Conservation (phyloP, 1,140 invertebrate species). For the Drosophila santomea region DNA sequence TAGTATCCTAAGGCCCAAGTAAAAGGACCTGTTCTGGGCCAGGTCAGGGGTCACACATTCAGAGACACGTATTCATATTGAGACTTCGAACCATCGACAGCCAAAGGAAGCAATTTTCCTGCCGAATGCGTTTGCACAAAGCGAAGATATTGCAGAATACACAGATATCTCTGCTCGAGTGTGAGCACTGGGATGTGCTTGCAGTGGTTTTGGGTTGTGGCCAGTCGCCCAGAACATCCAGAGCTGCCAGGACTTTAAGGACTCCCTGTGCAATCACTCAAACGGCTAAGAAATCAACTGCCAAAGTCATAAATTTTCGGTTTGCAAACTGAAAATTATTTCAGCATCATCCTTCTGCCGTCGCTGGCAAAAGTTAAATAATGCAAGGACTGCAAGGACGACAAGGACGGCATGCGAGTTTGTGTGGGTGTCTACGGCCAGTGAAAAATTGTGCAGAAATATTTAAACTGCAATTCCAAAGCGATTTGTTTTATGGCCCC, state of each 20-base stretch:
- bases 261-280: slow-evolving; percentile 24
- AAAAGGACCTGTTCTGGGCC: slow-evolving; percentile 11
- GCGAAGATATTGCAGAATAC: slow-evolving; percentile 31
- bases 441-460: slow-evolving; percentile 61
- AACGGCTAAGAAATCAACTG: slow-evolving; percentile 64
- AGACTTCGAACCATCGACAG: neutral
- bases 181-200: neutral
- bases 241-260: neutral
- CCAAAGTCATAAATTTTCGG: slow-evolving; percentile 66
- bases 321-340: slow-evolving; percentile 56
- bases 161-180: neutral
- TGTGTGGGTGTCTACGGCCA: neutral
- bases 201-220: slow-evolving; percentile 9
- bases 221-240: slow-evolving; percentile 11
- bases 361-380: slow-evolving; percentile 57
- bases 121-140: slow-evolving; percentile 62
- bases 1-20: slow-evolving; percentile 16
- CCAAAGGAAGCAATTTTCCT: slow-evolving; percentile 69
- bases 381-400: slow-evolving; percentile 32
- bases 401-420: too few species aligned
- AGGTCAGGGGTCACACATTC: slow-evolving; percentile 34
- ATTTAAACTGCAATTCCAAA: slow-evolving; percentile 76
- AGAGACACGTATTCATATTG: neutral
- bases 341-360: slow-evolving; percentile 46
- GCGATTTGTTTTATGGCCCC: slow-evolving; percentile 68